Conservation (phyloP, 2,888 invertebrate genomes). For the Pristionchus exspectatus region DNA sequence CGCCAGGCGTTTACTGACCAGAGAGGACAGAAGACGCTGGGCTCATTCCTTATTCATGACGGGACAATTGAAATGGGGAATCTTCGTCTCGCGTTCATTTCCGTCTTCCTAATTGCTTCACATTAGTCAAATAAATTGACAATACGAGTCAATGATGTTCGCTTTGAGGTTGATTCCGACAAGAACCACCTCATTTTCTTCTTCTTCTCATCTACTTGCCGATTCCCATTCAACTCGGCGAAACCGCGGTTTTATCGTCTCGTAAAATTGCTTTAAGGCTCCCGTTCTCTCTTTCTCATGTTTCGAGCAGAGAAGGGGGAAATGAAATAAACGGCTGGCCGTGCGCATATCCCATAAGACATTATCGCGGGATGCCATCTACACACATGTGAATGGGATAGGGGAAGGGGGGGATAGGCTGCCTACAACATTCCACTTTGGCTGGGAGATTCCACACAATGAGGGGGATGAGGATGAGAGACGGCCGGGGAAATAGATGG, state of each 20-base stretch:
- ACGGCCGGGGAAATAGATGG: not conserved
- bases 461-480: not conserved
- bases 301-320: not conserved
- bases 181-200: too few relatives aligned
- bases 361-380: not conserved
- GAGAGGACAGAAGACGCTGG: not conserved
- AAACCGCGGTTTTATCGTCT: conserved; percentile 11
- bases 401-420: not conserved
- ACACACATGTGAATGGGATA: not conserved
- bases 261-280: not conserved
- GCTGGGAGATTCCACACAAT: too few relatives aligned
- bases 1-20: conserved; percentile 1
- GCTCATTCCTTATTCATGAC: conserved; percentile 12
- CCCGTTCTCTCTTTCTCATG: not conserved
- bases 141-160: too few relatives aligned
- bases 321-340: conserved; percentile 33
- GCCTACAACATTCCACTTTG: too few relatives aligned
- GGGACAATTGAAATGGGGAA: not conserved
- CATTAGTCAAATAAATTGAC: too few relatives aligned
- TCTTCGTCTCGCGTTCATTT: not conserved
- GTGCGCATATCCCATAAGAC: conserved; percentile 11
- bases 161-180: too few relatives aligned
- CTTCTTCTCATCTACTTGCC: not conserved
- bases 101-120: too few relatives aligned
- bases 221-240: not conserved